Conservation (phyloP, 2,797 vertebrate species). For the Hafferia zeledoni region DNA sequence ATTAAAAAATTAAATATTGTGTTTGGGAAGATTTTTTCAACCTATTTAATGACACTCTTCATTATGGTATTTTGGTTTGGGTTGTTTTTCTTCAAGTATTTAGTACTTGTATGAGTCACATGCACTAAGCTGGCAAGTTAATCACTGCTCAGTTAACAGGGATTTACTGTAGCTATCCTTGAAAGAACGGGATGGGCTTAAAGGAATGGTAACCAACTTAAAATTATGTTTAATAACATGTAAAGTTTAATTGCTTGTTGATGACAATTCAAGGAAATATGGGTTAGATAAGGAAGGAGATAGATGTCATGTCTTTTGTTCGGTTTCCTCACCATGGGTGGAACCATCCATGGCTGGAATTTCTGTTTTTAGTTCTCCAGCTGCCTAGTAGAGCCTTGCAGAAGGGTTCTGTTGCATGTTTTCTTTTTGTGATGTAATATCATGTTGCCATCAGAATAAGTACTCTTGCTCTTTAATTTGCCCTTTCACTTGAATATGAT, state of each 20-base stretch:
- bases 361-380: conserved; percentile 22
- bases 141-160: neutral
- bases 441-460: neutral
- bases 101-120: neutral
- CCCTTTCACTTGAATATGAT: neutral
- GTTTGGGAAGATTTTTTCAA: neutral
- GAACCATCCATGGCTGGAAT: conserved; percentile 50
- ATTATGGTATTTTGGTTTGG: neutral
- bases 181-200: conserved; percentile 3
- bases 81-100: neutral
- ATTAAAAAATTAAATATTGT: neutral
- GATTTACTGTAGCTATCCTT: neutral
- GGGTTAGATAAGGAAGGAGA: conserved; percentile 48
- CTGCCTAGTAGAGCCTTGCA: neutral
- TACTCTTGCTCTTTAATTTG: neutral
- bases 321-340: conserved; percentile 53
- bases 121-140: neutral
- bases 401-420: neutral
- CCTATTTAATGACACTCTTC: neutral
- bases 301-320: conserved; percentile 59
- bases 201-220: neutral
- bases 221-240: conserved; percentile 28
- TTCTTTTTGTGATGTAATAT: neutral
- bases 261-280: conserved; percentile 55
- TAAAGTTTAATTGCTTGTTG: neutral